phyloP scores from a whole-genome alignment of 2,797 vertebrate species.

The Podarcis lilfordi region DNA sequence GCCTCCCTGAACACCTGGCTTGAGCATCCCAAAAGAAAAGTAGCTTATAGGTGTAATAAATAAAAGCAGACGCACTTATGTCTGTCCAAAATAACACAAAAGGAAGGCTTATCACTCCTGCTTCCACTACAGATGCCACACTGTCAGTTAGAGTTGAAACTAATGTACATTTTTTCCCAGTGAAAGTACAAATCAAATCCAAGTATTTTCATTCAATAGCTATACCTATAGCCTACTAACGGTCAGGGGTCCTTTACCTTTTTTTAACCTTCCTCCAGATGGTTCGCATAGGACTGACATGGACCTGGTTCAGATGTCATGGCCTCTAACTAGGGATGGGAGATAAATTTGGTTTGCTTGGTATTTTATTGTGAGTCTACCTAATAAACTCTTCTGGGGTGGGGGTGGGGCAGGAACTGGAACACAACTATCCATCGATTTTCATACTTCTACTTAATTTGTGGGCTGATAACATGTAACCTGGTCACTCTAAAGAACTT shows the following conservation, averaged over 20 bases:
- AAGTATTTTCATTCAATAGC: neutral
- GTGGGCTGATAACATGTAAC: too few species aligned
- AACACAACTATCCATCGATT: too few species aligned
- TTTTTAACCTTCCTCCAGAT: neutral
- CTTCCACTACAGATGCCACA: neutral
- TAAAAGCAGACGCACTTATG: neutral
- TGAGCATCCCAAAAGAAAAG: neutral
- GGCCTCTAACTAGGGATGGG: too few species aligned
- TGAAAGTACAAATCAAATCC: neutral
- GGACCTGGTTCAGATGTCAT: neutral
- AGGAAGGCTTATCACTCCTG: neutral
- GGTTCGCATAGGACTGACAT: neutral
- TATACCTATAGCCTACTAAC: neutral
- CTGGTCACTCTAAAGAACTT: too few species aligned
- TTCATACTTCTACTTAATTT: too few species aligned
- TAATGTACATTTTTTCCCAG: neutral
- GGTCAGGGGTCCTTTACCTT: too few species aligned
- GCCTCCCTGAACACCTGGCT: neutral
- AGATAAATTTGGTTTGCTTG: too few species aligned
- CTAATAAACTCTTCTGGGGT: too few species aligned
- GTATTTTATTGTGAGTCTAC: too few species aligned
- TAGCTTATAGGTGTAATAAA: neutral
- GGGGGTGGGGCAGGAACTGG: too few species aligned
- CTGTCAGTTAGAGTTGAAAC: neutral
- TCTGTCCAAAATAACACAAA: neutral